Evolutionary conservation across 2,113 vertebrate genomes (phyloP).

Genomic region (Tyrannus savana): DNA sequence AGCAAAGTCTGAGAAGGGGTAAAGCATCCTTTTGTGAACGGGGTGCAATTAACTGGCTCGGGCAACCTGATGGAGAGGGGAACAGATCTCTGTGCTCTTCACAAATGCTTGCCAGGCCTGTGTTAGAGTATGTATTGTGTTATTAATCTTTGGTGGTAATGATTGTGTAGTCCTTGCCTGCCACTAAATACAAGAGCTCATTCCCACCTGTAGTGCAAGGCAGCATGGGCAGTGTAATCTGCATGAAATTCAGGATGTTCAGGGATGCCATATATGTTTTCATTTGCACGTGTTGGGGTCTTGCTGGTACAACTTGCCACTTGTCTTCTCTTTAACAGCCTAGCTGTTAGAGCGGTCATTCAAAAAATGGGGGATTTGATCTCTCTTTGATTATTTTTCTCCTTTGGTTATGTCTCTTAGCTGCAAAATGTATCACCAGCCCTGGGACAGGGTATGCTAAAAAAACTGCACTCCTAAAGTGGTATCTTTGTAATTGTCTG

Average conservation of each 20-base stretch:
- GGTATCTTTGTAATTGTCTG: not conserved
- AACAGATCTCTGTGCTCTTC: not conserved
- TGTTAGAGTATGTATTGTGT: not conserved
- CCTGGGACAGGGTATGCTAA: not conserved
- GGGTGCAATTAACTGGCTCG: not conserved
- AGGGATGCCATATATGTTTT: not conserved
- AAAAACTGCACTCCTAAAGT: not conserved
- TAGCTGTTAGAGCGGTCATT: not conserved
- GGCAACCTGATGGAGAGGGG: not conserved
- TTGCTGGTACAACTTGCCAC: not conserved
- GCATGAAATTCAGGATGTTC: not conserved
- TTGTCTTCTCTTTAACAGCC: not conserved
- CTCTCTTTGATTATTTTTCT: not conserved
- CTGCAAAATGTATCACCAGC: not conserved
- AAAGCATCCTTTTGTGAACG: not conserved
- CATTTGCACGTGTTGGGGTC: not conserved
- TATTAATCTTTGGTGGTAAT: not conserved
- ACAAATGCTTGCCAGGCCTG: not conserved
- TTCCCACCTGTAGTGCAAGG: not conserved
- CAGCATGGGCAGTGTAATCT: fast-evolving
- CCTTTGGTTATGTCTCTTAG: not conserved
- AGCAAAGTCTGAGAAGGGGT: not conserved
- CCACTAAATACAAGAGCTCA: not conserved
- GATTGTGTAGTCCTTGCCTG: not conserved
- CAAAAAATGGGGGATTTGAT: not conserved